phyloP scores from a whole-genome alignment of 2,113 vertebrate genomes.

The Pelvicachromis taeniatus region DNA sequence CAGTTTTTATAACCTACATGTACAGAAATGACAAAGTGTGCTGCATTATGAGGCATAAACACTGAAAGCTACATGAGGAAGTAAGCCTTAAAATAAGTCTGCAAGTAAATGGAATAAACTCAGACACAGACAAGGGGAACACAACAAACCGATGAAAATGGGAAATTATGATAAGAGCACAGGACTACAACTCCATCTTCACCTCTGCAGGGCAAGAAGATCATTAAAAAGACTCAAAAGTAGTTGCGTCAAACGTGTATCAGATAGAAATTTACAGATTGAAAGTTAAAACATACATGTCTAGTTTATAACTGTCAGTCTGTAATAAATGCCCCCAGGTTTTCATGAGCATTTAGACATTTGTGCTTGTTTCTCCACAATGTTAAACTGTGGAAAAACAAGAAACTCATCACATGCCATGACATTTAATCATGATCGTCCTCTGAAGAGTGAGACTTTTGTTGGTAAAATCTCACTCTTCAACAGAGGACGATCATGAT shows the following conservation, averaged over 20 bases:
- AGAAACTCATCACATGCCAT: neutral
- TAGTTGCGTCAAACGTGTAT: neutral
- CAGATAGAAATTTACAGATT: neutral
- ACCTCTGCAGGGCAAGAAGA: too few species aligned
- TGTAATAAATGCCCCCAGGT: rapidly evolving
- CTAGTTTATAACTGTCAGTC: neutral
- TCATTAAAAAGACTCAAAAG: too few species aligned
- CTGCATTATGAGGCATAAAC: neutral
- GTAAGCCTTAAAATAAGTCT: neutral
- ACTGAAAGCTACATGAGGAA: neutral
- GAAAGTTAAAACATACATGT: neutral
- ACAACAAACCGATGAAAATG: neutral
- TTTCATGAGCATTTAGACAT: neutral
- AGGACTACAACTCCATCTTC: neutral
- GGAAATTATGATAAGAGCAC: neutral
- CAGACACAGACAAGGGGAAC: neutral
- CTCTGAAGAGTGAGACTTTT: too few species aligned
- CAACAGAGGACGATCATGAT: too few species aligned
- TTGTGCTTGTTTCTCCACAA: neutral
- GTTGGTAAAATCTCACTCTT: too few species aligned
- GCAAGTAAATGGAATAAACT: neutral
- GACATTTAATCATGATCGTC: too few species aligned
- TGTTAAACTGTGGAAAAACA: too few species aligned
- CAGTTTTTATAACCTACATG: neutral
- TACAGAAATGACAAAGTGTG: neutral